Evolutionary conservation across 2,797 vertebrate genomes (phyloP).

Genomic region (Sciurus vulgaris): DNA sequence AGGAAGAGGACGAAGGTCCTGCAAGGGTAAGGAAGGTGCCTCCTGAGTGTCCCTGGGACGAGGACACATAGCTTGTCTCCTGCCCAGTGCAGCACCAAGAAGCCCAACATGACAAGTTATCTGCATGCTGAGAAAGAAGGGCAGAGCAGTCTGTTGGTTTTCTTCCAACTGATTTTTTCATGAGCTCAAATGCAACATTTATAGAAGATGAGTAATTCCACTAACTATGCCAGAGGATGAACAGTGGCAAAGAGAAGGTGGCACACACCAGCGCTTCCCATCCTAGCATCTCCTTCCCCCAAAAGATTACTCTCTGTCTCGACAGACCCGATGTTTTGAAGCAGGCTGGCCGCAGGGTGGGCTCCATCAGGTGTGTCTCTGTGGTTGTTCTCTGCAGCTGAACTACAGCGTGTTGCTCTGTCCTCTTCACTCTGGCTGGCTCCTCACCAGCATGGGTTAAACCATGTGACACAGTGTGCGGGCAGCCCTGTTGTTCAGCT

Average conservation of each 20-base stretch:
- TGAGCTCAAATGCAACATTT: background rate
- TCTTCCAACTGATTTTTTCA: conserved; percentile 55
- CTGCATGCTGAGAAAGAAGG: background rate
- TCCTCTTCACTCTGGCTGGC: background rate
- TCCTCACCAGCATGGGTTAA: background rate
- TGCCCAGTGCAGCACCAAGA: accelerated
- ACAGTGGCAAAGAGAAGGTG: background rate
- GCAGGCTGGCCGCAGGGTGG: background rate
- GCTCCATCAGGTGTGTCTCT: background rate
- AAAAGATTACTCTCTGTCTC: background rate
- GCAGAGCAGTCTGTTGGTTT: conserved; percentile 41
- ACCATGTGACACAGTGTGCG: background rate
- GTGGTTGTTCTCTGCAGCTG: background rate
- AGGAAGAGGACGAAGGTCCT: background rate
- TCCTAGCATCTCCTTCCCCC: background rate
- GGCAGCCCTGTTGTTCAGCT: background rate
- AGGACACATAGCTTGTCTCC: background rate
- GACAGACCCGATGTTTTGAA: background rate
- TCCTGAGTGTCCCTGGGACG: background rate
- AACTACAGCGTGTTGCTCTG: background rate
- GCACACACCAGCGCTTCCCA: background rate
- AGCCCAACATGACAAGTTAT: background rate
- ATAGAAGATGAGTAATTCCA: conserved; percentile 23
- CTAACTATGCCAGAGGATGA: conserved; percentile 15
- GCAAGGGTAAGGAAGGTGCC: background rate